phyloP scores from a whole-genome alignment of 2,113 vertebrate genomes.

The Plectropomus leopardus region DNA sequence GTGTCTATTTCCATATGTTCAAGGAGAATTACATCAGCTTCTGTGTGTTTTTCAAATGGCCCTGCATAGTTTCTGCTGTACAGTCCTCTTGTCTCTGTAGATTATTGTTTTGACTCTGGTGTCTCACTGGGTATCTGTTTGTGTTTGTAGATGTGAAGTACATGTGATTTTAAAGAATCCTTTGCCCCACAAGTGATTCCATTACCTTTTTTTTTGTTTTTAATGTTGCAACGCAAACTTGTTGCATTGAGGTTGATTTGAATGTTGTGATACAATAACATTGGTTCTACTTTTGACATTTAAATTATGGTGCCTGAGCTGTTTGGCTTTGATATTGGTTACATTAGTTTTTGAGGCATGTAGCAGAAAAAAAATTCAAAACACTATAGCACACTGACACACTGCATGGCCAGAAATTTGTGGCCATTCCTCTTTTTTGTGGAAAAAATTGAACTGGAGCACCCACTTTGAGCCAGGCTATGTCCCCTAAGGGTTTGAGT shows the following conservation, averaged over 20 bases:
- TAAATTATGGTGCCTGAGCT: neutral
- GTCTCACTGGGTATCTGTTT: neutral
- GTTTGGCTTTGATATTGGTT: neutral
- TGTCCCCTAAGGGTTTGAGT: too few species aligned
- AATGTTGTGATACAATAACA: neutral
- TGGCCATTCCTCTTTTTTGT: neutral
- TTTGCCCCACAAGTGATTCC: neutral
- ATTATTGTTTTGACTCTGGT: neutral
- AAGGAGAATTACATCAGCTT: conserved; percentile 55
- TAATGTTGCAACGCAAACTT: neutral
- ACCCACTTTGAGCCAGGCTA: too few species aligned
- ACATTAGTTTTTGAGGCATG: neutral
- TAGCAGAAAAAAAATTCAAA: neutral
- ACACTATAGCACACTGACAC: too few species aligned
- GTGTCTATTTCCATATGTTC: conserved; percentile 27
- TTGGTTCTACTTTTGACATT: neutral
- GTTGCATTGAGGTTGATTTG: neutral
- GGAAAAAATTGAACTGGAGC: too few species aligned
- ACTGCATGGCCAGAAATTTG: neutral
- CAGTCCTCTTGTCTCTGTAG: conserved; percentile 20
- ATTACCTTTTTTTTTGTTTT: neutral
- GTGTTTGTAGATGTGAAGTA: neutral
- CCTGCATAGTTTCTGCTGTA: conserved; percentile 17
- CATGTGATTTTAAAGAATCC: neutral
- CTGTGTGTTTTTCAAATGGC: neutral